Percentiles rank a stretch among this genome's conserved stretches.
Conservation (phyloP, 1,140 invertebrate species). For the Papilio glaucus region DNA sequence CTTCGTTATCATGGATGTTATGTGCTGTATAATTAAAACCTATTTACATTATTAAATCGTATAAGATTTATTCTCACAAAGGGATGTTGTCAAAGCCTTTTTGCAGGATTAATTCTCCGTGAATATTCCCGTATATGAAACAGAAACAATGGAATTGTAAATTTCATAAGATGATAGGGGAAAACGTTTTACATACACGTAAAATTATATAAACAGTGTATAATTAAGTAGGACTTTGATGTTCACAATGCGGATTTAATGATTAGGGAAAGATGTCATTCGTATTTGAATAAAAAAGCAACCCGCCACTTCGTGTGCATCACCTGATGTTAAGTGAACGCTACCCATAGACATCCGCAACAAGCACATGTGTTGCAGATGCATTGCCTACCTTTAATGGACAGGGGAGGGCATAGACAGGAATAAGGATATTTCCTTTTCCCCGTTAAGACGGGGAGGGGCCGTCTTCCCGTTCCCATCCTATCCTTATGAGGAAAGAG, state of each 20-base stretch:
- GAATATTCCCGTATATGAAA: not conserved
- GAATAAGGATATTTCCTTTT: no score
- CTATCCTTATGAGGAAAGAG: no score
- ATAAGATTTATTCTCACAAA: constrained; percentile 8
- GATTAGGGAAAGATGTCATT: not conserved
- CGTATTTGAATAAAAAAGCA: no score
- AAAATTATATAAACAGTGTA: not conserved
- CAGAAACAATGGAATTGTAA: constrained; percentile 17
- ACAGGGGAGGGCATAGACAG: no score
- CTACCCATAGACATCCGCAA: no score
- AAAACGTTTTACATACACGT: not conserved
- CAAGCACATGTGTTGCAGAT: no score
- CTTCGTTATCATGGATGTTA: not conserved
- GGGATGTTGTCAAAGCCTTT: not conserved
- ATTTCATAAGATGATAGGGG: not conserved
- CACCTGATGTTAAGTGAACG: no score
- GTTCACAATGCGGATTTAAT: constrained; percentile 1
- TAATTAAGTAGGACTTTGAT: not conserved
- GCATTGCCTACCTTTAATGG: no score
- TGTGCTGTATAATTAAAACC: not conserved
- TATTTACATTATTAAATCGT: not conserved
- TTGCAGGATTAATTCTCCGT: constrained; percentile 2
- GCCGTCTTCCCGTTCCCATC: no score
- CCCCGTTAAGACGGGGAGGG: no score
- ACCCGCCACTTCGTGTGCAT: no score